A percentile compares a stretch with the other conserved stretches of the same genome.
These are phyloP conservation scores for Gasterosteus nipponicus DNA, from an alignment of 2,113 vertebrate genomes.

Conservation along the genomic window DNA sequence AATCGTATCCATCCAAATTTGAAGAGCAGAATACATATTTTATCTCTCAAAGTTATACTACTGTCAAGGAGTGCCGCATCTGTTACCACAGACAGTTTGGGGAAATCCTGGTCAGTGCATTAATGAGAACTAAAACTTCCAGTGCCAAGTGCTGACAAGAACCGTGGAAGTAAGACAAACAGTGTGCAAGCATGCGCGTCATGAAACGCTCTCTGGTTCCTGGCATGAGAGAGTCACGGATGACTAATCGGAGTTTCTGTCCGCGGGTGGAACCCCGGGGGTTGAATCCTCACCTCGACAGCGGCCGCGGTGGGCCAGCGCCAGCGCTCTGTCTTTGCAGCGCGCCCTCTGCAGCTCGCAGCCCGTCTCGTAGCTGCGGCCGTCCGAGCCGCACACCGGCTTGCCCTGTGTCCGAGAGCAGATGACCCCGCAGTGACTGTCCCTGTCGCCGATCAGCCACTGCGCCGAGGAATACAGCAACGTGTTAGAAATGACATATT, in stretches of 20 bases:
- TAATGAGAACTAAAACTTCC: constrained; percentile 3
- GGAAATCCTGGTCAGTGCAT: neutral
- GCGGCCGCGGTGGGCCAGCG: constrained; percentile 86
- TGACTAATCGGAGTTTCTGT: neutral
- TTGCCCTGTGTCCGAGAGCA: constrained; percentile 90
- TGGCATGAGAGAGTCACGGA: neutral
- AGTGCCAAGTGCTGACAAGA: neutral
- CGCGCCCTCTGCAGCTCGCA: constrained; percentile 96
- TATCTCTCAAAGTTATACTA: neutral
- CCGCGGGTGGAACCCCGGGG: neutral
- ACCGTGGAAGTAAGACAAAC: neutral
- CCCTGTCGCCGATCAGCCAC: constrained; percentile 95
- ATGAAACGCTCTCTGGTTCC: neutral
- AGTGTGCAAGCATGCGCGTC: neutral
- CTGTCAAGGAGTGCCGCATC: neutral
- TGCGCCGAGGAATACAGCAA: constrained; percentile 60
- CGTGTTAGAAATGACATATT: neutral
- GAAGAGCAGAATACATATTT: neutral
- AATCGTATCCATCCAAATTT: too few species aligned
- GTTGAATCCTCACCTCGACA: constrained; percentile 87
- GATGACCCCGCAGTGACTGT: constrained; percentile 88
- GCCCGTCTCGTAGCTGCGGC: constrained; percentile 91
- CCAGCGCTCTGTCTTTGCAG: constrained; percentile 89
- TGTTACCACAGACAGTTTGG: neutral
- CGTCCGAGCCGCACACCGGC: constrained; percentile 92